Evolutionary conservation across 2,888 invertebrate species (phyloP).

Genomic region (Lasiommata megera): DNA sequence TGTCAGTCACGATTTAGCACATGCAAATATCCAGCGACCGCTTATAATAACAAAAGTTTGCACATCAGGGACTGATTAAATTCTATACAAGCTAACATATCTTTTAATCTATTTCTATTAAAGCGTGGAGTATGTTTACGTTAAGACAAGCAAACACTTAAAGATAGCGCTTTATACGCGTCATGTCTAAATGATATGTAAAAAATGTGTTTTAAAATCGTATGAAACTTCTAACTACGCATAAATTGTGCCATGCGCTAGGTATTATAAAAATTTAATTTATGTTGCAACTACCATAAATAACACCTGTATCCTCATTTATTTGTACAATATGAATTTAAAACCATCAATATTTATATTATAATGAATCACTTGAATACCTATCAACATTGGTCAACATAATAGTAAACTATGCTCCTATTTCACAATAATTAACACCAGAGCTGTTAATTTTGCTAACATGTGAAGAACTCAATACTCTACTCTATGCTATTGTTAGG

Average conservation of each 20-base stretch:
- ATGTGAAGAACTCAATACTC: slow-evolving; percentile 11
- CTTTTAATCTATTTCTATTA: not conserved
- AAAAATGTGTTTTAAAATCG: not conserved
- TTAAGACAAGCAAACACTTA: not conserved
- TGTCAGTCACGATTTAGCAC: slow-evolving; percentile 36
- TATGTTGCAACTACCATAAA: not conserved
- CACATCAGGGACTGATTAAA: not conserved
- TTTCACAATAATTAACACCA: slow-evolving; percentile 25
- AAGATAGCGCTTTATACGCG: too few species aligned
- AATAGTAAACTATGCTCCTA: slow-evolving; percentile 16
- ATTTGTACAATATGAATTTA: not conserved
- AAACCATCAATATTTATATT: not conserved
- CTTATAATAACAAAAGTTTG: slow-evolving; percentile 2
- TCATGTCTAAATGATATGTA: not conserved
- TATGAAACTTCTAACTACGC: not conserved
- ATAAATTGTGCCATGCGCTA: not conserved
- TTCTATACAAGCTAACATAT: not conserved
- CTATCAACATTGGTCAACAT: slow-evolving; percentile 1
- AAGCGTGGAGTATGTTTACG: not conserved
- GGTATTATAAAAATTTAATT: not conserved
- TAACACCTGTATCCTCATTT: slow-evolving; percentile 5
- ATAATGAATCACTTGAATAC: slow-evolving; percentile 8
- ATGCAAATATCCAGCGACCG: slow-evolving; percentile 21
- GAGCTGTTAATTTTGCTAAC: slow-evolving; percentile 20
- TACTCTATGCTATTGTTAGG: not conserved